Evolutionary conservation across 2,797 vertebrate species (phyloP).

Genomic region (Anas bernieri): DNA sequence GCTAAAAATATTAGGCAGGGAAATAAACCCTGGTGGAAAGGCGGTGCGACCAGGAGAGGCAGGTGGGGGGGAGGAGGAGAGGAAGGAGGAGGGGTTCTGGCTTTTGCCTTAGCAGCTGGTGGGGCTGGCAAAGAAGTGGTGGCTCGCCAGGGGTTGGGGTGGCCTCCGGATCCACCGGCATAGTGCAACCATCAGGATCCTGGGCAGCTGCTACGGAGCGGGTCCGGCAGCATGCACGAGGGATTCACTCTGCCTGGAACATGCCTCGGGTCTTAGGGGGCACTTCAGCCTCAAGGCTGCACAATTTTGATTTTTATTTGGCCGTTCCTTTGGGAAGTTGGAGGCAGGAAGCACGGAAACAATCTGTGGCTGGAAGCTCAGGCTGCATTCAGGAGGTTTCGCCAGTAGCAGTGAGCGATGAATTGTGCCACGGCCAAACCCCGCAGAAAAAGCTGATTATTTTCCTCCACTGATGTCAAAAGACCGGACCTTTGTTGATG

Average conservation of each 20-base stretch:
- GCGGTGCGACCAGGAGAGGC: background rate
- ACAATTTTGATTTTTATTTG: background rate
- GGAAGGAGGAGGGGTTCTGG: background rate
- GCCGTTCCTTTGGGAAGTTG: constrained; percentile 17
- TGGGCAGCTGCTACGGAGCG: background rate
- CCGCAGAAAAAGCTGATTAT: constrained; percentile 6
- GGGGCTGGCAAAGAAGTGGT: constrained; percentile 22
- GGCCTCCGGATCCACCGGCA: background rate
- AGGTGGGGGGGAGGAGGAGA: background rate
- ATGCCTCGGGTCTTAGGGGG: background rate
- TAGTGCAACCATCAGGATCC: rapidly evolving
- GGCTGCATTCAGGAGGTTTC: constrained; percentile 42
- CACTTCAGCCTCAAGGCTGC: background rate
- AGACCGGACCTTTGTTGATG: constrained; percentile 35
- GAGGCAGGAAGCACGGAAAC: constrained; percentile 47
- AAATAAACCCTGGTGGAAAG: background rate
- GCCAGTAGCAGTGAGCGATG: constrained; percentile 21
- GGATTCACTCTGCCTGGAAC: background rate
- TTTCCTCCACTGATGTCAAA: background rate
- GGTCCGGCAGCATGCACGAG: too few species aligned
- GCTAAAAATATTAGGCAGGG: background rate
- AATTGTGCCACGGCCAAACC: constrained; percentile 59
- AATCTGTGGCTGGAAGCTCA: constrained; percentile 60
- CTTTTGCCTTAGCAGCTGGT: constrained; percentile 27
- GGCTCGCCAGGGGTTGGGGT: constrained; percentile 16